phyloP scores from a whole-genome alignment of 2,797 vertebrate species.

The Scolopax rusticola region DNA sequence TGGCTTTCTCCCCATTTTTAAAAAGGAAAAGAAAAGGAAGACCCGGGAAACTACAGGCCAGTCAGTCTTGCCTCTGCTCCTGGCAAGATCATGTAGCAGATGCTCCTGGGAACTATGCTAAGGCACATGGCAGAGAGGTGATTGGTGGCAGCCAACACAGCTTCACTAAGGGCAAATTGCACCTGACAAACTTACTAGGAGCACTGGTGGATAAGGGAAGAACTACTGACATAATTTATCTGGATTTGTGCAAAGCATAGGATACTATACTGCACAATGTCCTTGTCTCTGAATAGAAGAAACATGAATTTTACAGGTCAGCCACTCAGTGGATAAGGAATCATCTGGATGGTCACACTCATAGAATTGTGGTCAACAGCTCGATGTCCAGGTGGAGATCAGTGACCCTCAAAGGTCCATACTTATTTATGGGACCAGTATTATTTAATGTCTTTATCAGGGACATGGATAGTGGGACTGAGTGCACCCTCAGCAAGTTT shows the following conservation, averaged over 20 bases:
- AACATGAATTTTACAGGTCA: no score
- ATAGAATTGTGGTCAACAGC: fast-evolving
- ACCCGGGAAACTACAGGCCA: fast-evolving
- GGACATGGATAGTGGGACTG: neutral
- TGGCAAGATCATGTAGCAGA: neutral
- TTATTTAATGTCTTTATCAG: neutral
- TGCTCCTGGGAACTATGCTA: neutral
- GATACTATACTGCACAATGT: neutral
- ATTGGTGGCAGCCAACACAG: neutral
- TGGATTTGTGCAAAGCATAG: neutral
- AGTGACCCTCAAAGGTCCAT: neutral
- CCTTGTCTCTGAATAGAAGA: no score
- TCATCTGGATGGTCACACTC: neutral
- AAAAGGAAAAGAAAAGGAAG: neutral
- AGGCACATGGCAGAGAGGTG: neutral
- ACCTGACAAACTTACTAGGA: neutral
- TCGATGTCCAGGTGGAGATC: neutral
- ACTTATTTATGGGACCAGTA: neutral
- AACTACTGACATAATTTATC: neutral
- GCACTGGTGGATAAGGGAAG: neutral
- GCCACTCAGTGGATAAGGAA: neutral
- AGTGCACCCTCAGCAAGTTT: neutral
- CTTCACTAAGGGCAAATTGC: neutral
- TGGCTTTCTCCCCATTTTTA: no score
- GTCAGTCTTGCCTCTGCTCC: neutral